Evolutionary conservation across 2,888 invertebrate species (phyloP).

Genomic region (Monochamus alternatus): DNA sequence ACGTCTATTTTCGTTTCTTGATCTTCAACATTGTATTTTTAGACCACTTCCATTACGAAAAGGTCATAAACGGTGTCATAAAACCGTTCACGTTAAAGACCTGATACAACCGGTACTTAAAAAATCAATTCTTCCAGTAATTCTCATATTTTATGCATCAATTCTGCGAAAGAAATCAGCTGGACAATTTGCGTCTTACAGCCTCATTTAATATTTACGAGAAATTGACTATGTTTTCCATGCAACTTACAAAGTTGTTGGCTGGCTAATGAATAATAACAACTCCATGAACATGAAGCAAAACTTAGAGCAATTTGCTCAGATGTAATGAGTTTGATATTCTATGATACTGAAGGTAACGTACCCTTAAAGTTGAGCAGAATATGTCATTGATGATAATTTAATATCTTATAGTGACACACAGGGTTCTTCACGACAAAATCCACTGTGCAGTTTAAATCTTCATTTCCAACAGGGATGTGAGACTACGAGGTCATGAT

Average conservation of each 20-base stretch:
- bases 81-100: not conserved
- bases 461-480: not conserved
- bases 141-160: conserved; percentile 45
- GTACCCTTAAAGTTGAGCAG: not conserved
- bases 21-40: too few relatives aligned
- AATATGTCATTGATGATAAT: too few relatives aligned
- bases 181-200: conserved; percentile 42
- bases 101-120: conserved; percentile 20
- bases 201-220: conserved; percentile 42
- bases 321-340: not conserved
- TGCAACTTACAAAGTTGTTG: conserved; percentile 33
- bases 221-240: conserved; percentile 35
- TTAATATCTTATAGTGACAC: too few relatives aligned
- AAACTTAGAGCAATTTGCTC: conserved; percentile 20
- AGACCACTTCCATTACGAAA: too few relatives aligned
- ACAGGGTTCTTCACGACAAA: too few relatives aligned
- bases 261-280: conserved; percentile 40
- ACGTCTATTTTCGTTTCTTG: too few relatives aligned
- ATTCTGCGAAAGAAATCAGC: conserved; percentile 42
- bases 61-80: too few relatives aligned
- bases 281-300: conserved; percentile 24
- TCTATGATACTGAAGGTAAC: too few relatives aligned
- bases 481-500: too few relatives aligned
- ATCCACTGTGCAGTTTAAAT: too few relatives aligned
- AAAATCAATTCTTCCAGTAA: conserved; percentile 45